Conservation (phyloP, 2,797 vertebrate genomes). For the Paratrypauchen microcephalus region DNA sequence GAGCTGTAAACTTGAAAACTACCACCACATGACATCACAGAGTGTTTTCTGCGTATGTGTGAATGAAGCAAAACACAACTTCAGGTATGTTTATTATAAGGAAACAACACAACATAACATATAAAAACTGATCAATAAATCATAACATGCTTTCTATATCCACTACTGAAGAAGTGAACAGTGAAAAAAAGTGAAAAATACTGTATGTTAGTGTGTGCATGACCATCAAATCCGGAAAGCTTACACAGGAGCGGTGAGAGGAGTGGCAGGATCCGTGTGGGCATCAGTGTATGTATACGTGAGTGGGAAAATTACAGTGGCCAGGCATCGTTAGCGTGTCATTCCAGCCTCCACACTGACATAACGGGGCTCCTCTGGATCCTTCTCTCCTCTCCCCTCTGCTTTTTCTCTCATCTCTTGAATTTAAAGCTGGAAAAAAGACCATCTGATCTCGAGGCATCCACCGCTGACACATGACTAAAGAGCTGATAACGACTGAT, state of each 20-base stretch:
- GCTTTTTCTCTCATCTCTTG: conserved; percentile 26
- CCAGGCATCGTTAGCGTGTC: conserved; percentile 18
- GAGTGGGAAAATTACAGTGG: conserved; percentile 61
- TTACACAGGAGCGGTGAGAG: conserved; percentile 13
- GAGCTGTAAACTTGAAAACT: too few relatives aligned
- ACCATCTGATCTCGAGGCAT: conserved; percentile 51
- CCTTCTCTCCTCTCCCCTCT: conserved; percentile 34
- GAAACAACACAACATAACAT: too few relatives aligned
- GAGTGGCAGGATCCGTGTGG: conserved; percentile 18
- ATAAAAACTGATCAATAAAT: too few relatives aligned
- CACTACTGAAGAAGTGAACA: too few relatives aligned
- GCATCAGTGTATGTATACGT: conserved; percentile 47
- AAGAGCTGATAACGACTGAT: conserved; percentile 59
- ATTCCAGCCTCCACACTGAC: conserved; percentile 74
- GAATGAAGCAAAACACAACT: too few relatives aligned
- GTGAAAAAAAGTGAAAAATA: too few relatives aligned
- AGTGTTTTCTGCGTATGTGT: too few relatives aligned
- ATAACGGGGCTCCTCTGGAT: conserved; percentile 56
- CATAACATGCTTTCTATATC: too few relatives aligned
- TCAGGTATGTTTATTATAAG: too few relatives aligned
- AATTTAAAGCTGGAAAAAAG: conserved; percentile 56
- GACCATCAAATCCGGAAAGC: not conserved
- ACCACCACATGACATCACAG: too few relatives aligned
- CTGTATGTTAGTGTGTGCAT: not conserved
- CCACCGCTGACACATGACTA: conserved; percentile 48